Conservation (phyloP, 2,113 vertebrate genomes). For the Pontoporia blainvillei region DNA sequence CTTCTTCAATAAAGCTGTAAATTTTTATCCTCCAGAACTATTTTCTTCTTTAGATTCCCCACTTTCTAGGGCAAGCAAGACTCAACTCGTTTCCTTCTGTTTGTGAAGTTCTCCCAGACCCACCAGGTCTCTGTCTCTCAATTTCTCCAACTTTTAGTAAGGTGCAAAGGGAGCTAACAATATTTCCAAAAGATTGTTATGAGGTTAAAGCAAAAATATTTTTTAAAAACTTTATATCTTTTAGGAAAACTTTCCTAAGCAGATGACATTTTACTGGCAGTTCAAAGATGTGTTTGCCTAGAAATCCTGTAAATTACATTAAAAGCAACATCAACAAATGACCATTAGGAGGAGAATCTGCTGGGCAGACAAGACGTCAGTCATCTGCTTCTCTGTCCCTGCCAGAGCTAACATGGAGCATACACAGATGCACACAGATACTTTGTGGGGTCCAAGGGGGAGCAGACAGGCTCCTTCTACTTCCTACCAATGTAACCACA, state of each 20-base stretch:
- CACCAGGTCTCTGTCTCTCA: not conserved
- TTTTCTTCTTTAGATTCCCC: not conserved
- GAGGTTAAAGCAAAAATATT: not conserved
- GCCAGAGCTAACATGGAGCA: fast-evolving
- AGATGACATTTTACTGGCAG: not conserved
- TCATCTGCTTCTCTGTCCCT: not conserved
- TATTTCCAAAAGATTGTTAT: not conserved
- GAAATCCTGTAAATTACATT: not conserved
- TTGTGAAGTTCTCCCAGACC: not conserved
- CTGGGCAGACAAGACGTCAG: not conserved
- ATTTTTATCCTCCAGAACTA: not conserved
- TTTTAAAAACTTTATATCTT: not conserved
- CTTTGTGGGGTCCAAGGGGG: not conserved
- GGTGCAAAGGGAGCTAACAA: not conserved
- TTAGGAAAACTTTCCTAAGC: not conserved
- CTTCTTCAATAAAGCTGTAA: not conserved
- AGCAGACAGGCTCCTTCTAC: not conserved
- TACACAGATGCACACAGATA: not conserved
- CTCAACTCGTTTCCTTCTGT: not conserved
- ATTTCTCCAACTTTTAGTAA: not conserved
- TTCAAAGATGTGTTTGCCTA: not conserved
- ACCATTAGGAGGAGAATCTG: not conserved
- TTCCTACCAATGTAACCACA: not conserved
- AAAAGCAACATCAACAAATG: not conserved
- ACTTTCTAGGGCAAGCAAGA: not conserved